Conservation (phyloP, 2,888 invertebrate species). For the Byasa hedistus region DNA sequence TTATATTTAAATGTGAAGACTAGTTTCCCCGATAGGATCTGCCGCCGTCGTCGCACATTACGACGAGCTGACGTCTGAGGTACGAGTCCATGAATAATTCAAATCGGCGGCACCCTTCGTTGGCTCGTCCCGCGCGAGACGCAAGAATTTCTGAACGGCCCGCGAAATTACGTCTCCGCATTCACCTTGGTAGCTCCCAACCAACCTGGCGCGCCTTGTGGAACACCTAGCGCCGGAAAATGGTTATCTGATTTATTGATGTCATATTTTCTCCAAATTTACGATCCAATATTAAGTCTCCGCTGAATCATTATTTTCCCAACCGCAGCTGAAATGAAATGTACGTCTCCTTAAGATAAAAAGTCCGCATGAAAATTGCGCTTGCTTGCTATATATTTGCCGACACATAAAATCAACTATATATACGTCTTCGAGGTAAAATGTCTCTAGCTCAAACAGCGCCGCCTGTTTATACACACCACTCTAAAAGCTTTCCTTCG, state of each 20-base stretch:
- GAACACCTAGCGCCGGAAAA: slow-evolving; percentile 33
- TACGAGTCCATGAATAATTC: slow-evolving; percentile 66
- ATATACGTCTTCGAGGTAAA: slow-evolving; percentile 43
- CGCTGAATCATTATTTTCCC: slow-evolving; percentile 30
- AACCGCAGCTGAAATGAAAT: slow-evolving; percentile 28
- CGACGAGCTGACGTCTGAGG: slow-evolving; percentile 52
- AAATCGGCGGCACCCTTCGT: slow-evolving; percentile 53
- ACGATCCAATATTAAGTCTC: slow-evolving; percentile 32
- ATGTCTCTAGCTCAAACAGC: slow-evolving; percentile 47
- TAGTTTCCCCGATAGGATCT: slow-evolving; percentile 41
- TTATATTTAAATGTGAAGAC: slow-evolving; percentile 39
- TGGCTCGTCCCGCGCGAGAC: slow-evolving; percentile 42
- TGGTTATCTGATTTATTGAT: slow-evolving; percentile 36
- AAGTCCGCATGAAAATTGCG: slow-evolving; percentile 41
- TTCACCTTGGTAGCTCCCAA: slow-evolving; percentile 24
- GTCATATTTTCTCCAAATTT: slow-evolving; percentile 35
- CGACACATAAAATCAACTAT: slow-evolving; percentile 34
- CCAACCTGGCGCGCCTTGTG: slow-evolving; percentile 22
- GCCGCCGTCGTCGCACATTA: slow-evolving; percentile 49
- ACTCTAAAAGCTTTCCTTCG: slow-evolving; percentile 47
- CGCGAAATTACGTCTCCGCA: slow-evolving; percentile 36
- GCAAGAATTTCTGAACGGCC: slow-evolving; percentile 37
- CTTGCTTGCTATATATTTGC: slow-evolving; percentile 35
- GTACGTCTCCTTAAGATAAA: slow-evolving; percentile 35
- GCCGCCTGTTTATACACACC: slow-evolving; percentile 47